A percentile compares a stretch with the other conserved stretches of the same genome.
phyloP scores from a whole-genome alignment of 2,888 invertebrate genomes.

The Drosophila borborema region DNA sequence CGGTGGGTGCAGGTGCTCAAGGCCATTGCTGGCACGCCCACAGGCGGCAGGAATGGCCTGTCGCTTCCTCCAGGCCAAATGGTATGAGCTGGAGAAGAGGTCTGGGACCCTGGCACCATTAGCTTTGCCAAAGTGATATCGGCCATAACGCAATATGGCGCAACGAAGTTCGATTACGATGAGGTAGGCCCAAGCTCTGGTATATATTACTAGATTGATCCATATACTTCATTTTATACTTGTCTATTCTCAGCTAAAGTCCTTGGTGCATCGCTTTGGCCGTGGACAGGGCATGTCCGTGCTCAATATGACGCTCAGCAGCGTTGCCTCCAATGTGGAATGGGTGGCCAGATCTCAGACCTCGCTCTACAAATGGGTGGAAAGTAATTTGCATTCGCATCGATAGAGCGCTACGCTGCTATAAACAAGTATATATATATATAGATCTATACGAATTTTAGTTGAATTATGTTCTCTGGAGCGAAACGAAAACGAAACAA shows the following conservation, averaged over 20 bases:
- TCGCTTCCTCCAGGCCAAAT: constrained; percentile 85
- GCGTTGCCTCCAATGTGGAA: constrained; percentile 85
- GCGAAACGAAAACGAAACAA: constrained; percentile 20
- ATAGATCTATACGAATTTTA: constrained; percentile 22
- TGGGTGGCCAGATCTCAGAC: constrained; percentile 85
- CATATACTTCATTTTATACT: not conserved
- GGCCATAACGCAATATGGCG: constrained; percentile 85
- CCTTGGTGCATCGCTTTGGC: constrained; percentile 85
- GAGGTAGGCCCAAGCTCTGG: constrained; percentile 73
- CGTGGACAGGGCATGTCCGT: constrained; percentile 85
- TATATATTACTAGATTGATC: not conserved
- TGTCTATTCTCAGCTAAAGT: constrained; percentile 80
- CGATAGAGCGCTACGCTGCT: constrained; percentile 60
- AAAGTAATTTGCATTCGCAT: constrained; percentile 83
- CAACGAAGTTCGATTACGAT: constrained; percentile 85
- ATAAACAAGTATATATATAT: constrained; percentile 7
- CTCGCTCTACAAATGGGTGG: constrained; percentile 85
- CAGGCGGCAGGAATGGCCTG: constrained; percentile 85
- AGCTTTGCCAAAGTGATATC: constrained; percentile 85
- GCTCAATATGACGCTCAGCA: constrained; percentile 85
- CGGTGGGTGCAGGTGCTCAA: constrained; percentile 85
- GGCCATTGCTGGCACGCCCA: constrained; percentile 85
- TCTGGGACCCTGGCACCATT: constrained; percentile 84
- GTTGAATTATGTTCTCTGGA: constrained; percentile 39
- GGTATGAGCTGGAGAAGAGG: constrained; percentile 85